A percentile compares a stretch with the other conserved stretches of the same genome.
These are phyloP conservation scores for Ondatra zibethicus DNA, from an alignment of 2,113 vertebrate genomes.

Conservation along the genomic window DNA sequence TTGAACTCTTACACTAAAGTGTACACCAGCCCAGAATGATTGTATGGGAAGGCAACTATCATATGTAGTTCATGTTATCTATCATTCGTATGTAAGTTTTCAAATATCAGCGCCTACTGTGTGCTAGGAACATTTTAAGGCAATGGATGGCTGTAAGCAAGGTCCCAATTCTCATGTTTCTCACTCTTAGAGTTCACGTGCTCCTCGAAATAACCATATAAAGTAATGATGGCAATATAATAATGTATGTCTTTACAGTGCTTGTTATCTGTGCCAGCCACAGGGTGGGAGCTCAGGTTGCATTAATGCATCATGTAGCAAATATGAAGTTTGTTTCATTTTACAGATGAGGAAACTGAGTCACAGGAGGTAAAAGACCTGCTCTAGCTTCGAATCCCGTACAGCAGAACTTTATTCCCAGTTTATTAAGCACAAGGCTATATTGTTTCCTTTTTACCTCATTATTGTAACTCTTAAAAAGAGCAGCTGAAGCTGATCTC, in stretches of 20 bases:
- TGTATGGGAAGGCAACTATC: background rate
- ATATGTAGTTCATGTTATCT: background rate
- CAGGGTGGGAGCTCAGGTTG: background rate
- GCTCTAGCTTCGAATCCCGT: background rate
- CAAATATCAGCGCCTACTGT: constrained; percentile 28
- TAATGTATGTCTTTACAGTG: background rate
- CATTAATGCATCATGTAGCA: background rate
- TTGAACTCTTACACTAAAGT: background rate
- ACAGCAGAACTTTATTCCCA: background rate
- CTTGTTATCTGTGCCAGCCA: background rate
- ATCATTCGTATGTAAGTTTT: constrained; percentile 41
- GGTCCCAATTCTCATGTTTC: background rate
- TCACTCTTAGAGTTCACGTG: background rate
- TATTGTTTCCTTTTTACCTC: constrained; percentile 19
- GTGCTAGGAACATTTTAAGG: constrained; percentile 9
- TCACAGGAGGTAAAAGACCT: background rate
- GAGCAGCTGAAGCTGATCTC: background rate
- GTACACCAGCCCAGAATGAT: background rate
- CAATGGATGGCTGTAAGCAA: background rate
- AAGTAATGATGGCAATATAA: constrained; percentile 32
- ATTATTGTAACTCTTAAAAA: constrained; percentile 30
- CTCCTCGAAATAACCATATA: constrained; percentile 6
- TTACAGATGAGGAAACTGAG: constrained; percentile 52
- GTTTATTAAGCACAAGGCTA: background rate
- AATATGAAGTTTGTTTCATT: background rate